Percentiles rank a stretch among this genome's conserved stretches.
Conservation (phyloP, 1,140 invertebrate genomes). For the Trachymyrmex cornetzi region DNA sequence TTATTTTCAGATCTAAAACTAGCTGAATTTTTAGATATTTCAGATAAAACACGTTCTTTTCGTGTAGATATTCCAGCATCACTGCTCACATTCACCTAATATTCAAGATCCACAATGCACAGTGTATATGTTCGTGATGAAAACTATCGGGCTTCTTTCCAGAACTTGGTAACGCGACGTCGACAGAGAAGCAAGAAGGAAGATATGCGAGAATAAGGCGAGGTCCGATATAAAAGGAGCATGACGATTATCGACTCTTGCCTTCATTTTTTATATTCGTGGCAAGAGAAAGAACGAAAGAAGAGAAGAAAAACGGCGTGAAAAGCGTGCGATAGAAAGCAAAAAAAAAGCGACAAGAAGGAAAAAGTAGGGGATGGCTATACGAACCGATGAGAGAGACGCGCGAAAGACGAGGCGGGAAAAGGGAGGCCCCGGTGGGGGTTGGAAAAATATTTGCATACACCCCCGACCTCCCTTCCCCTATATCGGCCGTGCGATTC, state of each 20-base stretch:
- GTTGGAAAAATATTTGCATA: constrained; percentile 73
- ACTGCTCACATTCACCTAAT: not conserved
- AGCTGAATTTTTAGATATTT: no score
- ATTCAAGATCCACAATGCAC: constrained; percentile 34
- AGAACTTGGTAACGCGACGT: constrained; percentile 23
- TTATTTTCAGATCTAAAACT: no score
- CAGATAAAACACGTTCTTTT: no score
- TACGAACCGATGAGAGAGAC: constrained; percentile 9
- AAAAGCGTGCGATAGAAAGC: constrained; percentile 61
- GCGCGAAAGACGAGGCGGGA: constrained; percentile 45
- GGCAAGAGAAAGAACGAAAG: not conserved
- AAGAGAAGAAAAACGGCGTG: constrained; percentile 49
- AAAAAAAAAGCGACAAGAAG: constrained; percentile 5
- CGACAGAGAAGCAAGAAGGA: not conserved
- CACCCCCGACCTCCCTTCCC: constrained; percentile 38
- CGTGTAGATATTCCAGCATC: constrained; percentile 15
- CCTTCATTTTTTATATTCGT: constrained; percentile 23
- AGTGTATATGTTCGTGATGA: constrained; percentile 13
- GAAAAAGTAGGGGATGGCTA: not conserved
- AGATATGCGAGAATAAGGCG: constrained; percentile 30
- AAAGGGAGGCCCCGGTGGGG: constrained; percentile 38
- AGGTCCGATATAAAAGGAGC: constrained; percentile 23
- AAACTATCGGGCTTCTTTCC: constrained; percentile 27
- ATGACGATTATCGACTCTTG: constrained; percentile 43
- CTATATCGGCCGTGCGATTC: constrained; percentile 51